phyloP scores from a whole-genome alignment of 2,888 invertebrate species.

The Drosophila prolongata region DNA sequence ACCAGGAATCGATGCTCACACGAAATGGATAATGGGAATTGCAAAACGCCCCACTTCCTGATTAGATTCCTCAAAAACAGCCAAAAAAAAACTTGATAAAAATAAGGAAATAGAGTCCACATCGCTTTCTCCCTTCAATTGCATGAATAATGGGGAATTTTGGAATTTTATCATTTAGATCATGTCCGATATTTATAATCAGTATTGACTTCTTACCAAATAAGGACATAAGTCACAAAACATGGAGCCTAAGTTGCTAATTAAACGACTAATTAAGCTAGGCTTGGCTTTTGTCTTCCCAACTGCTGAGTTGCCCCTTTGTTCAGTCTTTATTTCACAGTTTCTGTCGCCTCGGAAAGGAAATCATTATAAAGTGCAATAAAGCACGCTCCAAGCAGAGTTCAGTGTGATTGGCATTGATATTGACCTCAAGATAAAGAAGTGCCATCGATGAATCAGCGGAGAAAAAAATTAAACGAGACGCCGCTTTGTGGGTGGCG shows the following conservation, averaged over 20 bases:
- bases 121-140: too few species aligned
- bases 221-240: too few species aligned
- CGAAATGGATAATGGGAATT: constrained; percentile 20
- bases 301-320: constrained; percentile 2
- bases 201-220: too few species aligned
- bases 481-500: constrained; percentile 15
- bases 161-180: too few species aligned
- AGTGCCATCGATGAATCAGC: constrained; percentile 34
- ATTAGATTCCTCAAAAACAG: not conserved
- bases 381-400: constrained; percentile 24
- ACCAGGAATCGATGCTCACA: constrained; percentile 31
- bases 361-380: constrained; percentile 17
- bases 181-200: not conserved
- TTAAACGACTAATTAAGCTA: constrained; percentile 7
- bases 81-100: too few species aligned
- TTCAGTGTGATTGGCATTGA: constrained; percentile 23
- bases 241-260: not conserved
- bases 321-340: not conserved
- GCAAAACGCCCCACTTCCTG: constrained; percentile 8
- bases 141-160: too few species aligned
- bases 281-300: constrained; percentile 1
- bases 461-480: not conserved
- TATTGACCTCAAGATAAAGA: constrained; percentile 26
- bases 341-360: not conserved
- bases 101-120: too few species aligned